phyloP scores from a whole-genome alignment of 2,888 invertebrate genomes.

The Scaptomyza flava region DNA sequence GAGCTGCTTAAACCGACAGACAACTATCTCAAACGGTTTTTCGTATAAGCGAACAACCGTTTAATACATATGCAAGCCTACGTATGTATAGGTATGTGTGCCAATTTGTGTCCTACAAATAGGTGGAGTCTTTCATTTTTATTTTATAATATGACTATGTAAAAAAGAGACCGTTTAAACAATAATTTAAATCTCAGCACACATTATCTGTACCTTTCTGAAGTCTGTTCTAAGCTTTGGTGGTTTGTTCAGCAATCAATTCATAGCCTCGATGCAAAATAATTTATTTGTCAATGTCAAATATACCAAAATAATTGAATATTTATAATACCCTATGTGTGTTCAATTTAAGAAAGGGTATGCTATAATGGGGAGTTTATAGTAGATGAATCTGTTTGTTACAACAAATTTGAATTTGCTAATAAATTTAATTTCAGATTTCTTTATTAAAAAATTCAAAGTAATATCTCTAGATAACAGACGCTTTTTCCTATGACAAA shows the following conservation, averaged over 20 bases:
- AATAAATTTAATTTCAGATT: too few relatives aligned
- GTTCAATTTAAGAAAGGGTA: neutral
- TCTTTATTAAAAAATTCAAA: too few relatives aligned
- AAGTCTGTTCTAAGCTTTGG: neutral
- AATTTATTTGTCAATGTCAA: neutral
- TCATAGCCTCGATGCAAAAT: neutral
- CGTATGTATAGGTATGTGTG: neutral
- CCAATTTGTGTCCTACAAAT: neutral
- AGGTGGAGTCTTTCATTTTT: neutral
- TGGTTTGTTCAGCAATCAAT: neutral
- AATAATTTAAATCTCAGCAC: neutral
- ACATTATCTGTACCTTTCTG: neutral
- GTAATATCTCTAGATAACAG: too few relatives aligned
- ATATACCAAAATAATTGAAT: neutral
- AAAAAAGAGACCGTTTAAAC: neutral
- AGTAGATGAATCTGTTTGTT: too few relatives aligned
- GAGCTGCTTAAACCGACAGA: slow-evolving; percentile 4
- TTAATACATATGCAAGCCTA: neutral
- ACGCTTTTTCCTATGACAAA: too few relatives aligned
- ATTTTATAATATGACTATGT: neutral
- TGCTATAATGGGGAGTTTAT: neutral
- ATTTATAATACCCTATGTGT: neutral
- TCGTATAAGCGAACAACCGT: neutral
- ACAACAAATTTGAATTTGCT: too few relatives aligned
- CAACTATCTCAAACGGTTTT: slow-evolving; percentile 13